Evolutionary conservation across 2,113 vertebrate species (phyloP), one percentile per base, ranked within the genome.

Genomic region (Glaucomys volans): DNA sequence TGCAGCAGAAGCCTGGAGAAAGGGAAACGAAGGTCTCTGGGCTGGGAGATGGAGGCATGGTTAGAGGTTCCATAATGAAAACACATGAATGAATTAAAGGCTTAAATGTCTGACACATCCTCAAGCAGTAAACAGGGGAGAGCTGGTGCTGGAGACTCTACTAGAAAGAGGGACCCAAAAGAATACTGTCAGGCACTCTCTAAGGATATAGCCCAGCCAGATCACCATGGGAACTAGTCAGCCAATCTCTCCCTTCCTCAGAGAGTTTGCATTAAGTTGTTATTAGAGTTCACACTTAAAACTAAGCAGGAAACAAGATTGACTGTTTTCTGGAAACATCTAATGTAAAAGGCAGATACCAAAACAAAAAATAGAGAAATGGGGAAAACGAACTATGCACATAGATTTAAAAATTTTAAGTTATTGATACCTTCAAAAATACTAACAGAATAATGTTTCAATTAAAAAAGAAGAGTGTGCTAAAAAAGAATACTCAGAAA

Each of bases 311-410:
- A 95, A 94, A 80, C 35, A 75, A 90, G 6, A 47, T 57, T 83
- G 64, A 18, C 14, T 94, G 52, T 86, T 87, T 90, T 87, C 83
- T 66, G 32, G 93, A 97, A 94, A 79, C 12, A 93, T 42, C 13
- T 80, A 75, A 83, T 82, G 92, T 74, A 62, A 95, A 94, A 90
- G 30, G 28, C 42, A 93, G 9, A 52, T 26, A 85, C 42, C 50
- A 91, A 87, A 79, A 54, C 28, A 74, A 30, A 86, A 84, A 79
- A 77, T 82, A 89, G 6, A 18, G 80, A 87, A 6, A 3, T 82
- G 30, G n/a, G 24, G 44, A 75, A 83, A 95, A 77, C 1, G 81
- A 16, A 82, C 64, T 69, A 84, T 66, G 62, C 5, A 82, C 18
- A 66, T 22, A 94, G 35, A 62, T 42, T 74, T 91, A 85, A 87